A percentile compares a stretch with the other conserved stretches of the same genome.
Evolutionary conservation across 2,113 vertebrate genomes (phyloP).

Genomic region (human): GRCh38 chr1:243971001-243971500

Average conservation of each 20-base stretch:
- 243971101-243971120: neutral
- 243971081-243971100: neutral
- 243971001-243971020: neutral
- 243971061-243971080: neutral
- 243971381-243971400: neutral
- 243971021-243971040: neutral
- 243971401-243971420: neutral
- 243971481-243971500: neutral
- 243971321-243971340: neutral
- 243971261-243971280: neutral
- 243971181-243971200: neutral
- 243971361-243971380: neutral
- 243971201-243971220: neutral
- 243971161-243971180: neutral
- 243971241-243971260: neutral
- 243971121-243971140: neutral
- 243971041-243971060: neutral
- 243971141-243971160: slow-evolving; percentile 1
- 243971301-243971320: neutral
- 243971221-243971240: neutral
- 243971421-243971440: neutral
- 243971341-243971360: neutral
- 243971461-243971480: neutral
- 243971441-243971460: neutral
- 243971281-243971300: neutral